These are phyloP conservation scores for Acronicta leporina DNA, from an alignment of 2,888 invertebrate species.

Conservation along the genomic window DNA sequence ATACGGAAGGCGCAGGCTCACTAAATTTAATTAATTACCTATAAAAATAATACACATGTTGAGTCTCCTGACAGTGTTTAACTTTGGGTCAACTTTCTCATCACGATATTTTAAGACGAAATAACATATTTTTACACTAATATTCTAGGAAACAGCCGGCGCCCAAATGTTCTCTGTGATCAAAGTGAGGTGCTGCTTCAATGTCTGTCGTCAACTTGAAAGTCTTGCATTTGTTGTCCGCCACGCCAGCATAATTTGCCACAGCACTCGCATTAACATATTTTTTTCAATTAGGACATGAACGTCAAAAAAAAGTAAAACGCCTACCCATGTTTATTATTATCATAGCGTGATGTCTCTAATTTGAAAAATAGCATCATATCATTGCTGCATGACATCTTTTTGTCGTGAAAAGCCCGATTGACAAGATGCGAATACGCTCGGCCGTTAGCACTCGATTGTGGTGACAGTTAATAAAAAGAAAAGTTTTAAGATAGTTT, in stretches of 20 bases:
- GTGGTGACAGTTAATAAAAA: neutral
- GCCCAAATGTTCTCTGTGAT: constrained; percentile 86
- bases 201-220: constrained; percentile 65
- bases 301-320: neutral
- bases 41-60: constrained; percentile 11
- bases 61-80: constrained; percentile 8
- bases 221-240: constrained; percentile 65
- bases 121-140: constrained; percentile 69
- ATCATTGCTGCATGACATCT: constrained; percentile 51
- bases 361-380: constrained; percentile 46
- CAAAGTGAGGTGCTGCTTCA: constrained; percentile 71
- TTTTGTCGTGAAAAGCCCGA: constrained; percentile 14
- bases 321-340: no score
- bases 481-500: neutral
- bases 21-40: constrained; percentile 7
- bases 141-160: constrained; percentile 83
- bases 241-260: constrained; percentile 47
- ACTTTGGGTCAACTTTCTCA: constrained; percentile 8
- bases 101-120: constrained; percentile 18
- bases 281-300: constrained; percentile 51
- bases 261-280: constrained; percentile 17
- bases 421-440: neutral
- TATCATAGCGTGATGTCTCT: constrained; percentile 15
- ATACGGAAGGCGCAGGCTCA: constrained; percentile 8
- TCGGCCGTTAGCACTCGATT: neutral